phyloP scores from a whole-genome alignment of 2,113 vertebrate species.

The Paramisgurnus dabryanus region DNA sequence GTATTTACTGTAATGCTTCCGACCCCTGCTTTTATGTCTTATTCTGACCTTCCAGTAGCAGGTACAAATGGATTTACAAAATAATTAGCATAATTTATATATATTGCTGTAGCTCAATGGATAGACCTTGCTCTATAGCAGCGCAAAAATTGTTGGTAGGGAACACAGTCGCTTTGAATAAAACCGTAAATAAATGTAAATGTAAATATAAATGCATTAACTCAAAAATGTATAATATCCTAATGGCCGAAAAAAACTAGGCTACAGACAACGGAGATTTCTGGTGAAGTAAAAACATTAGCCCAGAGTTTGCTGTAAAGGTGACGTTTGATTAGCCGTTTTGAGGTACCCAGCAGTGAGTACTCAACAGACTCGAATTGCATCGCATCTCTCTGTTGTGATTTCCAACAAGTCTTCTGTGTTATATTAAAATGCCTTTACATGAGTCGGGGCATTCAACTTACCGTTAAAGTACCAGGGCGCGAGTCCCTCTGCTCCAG shows the following conservation, averaged over 20 bases:
- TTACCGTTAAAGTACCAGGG: slow-evolving; percentile 62
- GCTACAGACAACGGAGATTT: too few relatives aligned
- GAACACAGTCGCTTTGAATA: too few relatives aligned
- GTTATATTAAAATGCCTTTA: not conserved
- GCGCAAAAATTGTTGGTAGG: too few relatives aligned
- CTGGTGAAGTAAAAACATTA: not conserved
- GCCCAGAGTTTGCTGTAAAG: too few relatives aligned
- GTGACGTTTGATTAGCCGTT: too few relatives aligned
- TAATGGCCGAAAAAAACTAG: too few relatives aligned
- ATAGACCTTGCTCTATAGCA: too few relatives aligned
- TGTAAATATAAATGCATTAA: too few relatives aligned
- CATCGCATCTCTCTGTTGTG: not conserved
- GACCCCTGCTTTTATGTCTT: not conserved
- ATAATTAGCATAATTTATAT: not conserved
- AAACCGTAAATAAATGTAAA: too few relatives aligned
- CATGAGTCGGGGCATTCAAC: slow-evolving; percentile 9
- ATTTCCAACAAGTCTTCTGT: not conserved
- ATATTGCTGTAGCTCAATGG: not conserved
- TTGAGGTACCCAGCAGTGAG: too few relatives aligned
- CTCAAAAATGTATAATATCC: too few relatives aligned
- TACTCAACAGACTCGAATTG: not conserved
- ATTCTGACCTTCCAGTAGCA: not conserved
- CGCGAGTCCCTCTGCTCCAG: slow-evolving; percentile 54
- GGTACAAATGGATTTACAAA: slow-evolving; percentile 1
- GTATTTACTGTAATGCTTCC: not conserved